Evolutionary conservation across 2,797 vertebrate species (phyloP), one percentile per base, ranked within the genome.

Genomic region (Pseudotriccus pelzelni): DNA sequence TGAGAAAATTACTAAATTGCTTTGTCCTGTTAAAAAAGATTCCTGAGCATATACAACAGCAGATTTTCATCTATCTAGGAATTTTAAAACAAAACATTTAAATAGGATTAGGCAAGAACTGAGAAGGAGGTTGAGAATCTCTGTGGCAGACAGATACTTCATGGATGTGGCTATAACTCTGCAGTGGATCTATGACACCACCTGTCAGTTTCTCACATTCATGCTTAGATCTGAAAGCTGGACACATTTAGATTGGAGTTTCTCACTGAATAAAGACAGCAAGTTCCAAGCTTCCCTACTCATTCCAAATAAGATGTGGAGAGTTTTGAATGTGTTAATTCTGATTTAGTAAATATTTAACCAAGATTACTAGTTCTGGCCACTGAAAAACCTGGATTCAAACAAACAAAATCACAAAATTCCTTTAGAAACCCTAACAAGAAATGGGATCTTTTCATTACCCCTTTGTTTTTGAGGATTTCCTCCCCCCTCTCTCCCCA

Each of bases 401-500:
- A 69, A 32, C 30, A 56, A 73, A 10, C 4, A 69, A 81, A 77
- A 74, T 70, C 32, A 43, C 4, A 20, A 76, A 52, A 5, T 60
- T 63, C 16, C 30, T 79, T 89, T 67, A 82, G 49, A 82, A 87
- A 73, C 5, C 2, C 1, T 63, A 68, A 72, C 6, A 79, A 16
- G 14, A 49, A 52, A 41, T 37, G 15, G 10, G 6, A 59, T 68
- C 7, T 90, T 86, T 93, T 80, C 2, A n/a, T 59, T 82, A 9
- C 6, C 10, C 3, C 1, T 56, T 73, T 59, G 3, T 12, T 80
- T 86, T 28, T 32, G 11, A 55, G 10, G 14, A 7, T 17, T 28
- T 44, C 39, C 6, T 41, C 1, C 0, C 14, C 5, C 8, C 13
- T 13, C 44, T 1, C 0, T 12, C 8, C 7, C 14, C 19, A 49